phyloP scores from a whole-genome alignment of 2,888 invertebrate genomes.

The Drosophila meridiana region DNA sequence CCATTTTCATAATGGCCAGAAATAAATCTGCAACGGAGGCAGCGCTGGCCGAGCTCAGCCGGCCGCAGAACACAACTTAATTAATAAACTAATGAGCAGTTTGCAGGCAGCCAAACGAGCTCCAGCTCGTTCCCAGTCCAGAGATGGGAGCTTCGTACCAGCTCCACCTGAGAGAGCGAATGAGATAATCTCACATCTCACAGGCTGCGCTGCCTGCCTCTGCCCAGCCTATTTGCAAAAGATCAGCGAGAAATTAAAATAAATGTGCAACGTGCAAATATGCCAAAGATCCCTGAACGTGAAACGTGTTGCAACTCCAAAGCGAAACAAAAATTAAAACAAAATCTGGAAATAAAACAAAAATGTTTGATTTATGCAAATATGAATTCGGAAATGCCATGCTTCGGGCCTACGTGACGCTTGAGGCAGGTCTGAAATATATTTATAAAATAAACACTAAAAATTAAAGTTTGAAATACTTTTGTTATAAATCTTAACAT shows the following conservation, averaged over 20 bases:
- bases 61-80: slow-evolving; percentile 68
- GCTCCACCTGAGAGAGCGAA: neutral
- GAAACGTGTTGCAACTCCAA: slow-evolving; percentile 40
- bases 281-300: slow-evolving; percentile 43
- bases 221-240: slow-evolving; percentile 61
- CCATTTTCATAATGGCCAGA: slow-evolving; percentile 78
- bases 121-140: slow-evolving; percentile 11
- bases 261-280: slow-evolving; percentile 79
- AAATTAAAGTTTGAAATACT: neutral
- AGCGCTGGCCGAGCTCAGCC: neutral
- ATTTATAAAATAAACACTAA: no score
- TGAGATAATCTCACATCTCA: slow-evolving; percentile 61
- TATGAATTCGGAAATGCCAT: slow-evolving; percentile 48
- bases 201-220: slow-evolving; percentile 30
- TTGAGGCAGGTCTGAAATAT: slow-evolving; percentile 23
- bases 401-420: slow-evolving; percentile 46
- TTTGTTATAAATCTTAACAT: neutral
- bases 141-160: neutral
- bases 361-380: slow-evolving; percentile 53
- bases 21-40: slow-evolving; percentile 68
- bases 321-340: slow-evolving; percentile 21
- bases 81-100: slow-evolving; percentile 81
- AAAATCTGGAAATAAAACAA: slow-evolving; percentile 25
- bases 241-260: slow-evolving; percentile 72
- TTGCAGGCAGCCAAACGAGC: slow-evolving; percentile 57